phyloP scores from a whole-genome alignment of 1,140 invertebrate species.

The Polypedilum pembai region DNA sequence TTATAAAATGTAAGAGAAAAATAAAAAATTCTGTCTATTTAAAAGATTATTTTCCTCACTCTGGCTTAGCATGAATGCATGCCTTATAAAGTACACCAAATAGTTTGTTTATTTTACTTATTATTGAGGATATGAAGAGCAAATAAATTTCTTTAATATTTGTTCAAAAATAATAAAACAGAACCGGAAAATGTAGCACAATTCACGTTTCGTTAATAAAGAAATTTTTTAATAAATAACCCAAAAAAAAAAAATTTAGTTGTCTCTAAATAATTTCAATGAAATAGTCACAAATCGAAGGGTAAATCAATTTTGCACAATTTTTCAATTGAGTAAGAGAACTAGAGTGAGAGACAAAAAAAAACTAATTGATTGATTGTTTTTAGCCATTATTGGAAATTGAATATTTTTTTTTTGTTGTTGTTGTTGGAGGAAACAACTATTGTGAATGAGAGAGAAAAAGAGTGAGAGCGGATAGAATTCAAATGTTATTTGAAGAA shows the following conservation, averaged over 20 bases:
- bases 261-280: background rate
- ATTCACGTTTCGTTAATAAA: background rate
- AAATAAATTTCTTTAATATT: background rate
- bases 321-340: slow-evolving; percentile 3
- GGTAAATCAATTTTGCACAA: slow-evolving; percentile 27
- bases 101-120: slow-evolving; percentile 3
- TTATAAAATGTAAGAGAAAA: background rate
- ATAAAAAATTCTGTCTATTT: background rate
- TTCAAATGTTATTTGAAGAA: background rate
- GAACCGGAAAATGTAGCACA: too few relatives aligned
- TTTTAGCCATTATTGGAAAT: background rate
- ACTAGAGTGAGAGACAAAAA: too few relatives aligned
- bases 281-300: background rate
- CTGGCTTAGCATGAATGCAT: background rate
- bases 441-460: background rate
- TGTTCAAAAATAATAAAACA: too few relatives aligned
- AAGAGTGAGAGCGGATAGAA: background rate
- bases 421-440: too few relatives aligned
- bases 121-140: slow-evolving; percentile 8
- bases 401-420: too few relatives aligned
- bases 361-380: slow-evolving; percentile 28
- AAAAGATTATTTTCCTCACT: background rate
- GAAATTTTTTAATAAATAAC: background rate
- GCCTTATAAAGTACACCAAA: background rate
- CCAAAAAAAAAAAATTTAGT: too few relatives aligned